Conservation (phyloP, 2,113 vertebrate species). For the Nothobranchius furzeri region DNA sequence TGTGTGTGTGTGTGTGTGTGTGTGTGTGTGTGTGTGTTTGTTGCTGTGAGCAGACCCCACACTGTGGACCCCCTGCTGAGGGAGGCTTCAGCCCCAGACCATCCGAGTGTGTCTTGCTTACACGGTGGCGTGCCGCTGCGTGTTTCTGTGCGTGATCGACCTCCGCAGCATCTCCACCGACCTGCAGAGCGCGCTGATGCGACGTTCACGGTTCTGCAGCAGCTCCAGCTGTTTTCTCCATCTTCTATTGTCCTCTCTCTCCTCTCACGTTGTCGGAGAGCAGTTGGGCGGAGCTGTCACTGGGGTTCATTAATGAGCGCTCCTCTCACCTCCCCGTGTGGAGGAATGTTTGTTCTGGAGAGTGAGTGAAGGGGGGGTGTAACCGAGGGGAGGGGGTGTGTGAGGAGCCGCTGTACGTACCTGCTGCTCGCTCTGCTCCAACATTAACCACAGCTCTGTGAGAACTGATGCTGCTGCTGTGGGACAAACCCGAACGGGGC, state of each 20-base stretch:
- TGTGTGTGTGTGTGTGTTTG: not conserved
- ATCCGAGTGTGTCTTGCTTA: constrained; percentile 21
- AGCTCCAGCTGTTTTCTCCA: not conserved
- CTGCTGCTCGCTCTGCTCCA: constrained; percentile 72
- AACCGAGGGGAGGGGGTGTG: constrained; percentile 27
- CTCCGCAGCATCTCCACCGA: constrained; percentile 1
- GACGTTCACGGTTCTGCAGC: not conserved
- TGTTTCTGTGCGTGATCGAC: not conserved
- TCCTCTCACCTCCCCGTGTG: constrained; percentile 59
- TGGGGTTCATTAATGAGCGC: constrained; percentile 65
- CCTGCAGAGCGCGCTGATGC: not conserved
- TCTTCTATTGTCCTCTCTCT: not conserved
- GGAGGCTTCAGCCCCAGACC: not conserved
- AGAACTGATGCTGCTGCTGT: constrained; percentile 69
- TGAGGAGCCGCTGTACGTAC: constrained; percentile 66
- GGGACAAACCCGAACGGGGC: constrained; percentile 65
- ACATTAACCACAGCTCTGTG: constrained; percentile 65
- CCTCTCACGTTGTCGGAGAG: constrained; percentile 20
- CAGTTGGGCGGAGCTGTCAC: constrained; percentile 59
- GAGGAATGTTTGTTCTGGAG: constrained; percentile 66
- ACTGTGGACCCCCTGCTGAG: constrained; percentile 19
- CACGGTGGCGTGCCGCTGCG: constrained; percentile 37
- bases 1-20: not conserved
- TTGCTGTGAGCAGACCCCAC: too few relatives aligned
- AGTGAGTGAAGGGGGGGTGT: constrained; percentile 35